These are phyloP conservation scores for Chouioia cunea DNA, from an alignment of 2,888 invertebrate genomes.

Conservation along the genomic window DNA sequence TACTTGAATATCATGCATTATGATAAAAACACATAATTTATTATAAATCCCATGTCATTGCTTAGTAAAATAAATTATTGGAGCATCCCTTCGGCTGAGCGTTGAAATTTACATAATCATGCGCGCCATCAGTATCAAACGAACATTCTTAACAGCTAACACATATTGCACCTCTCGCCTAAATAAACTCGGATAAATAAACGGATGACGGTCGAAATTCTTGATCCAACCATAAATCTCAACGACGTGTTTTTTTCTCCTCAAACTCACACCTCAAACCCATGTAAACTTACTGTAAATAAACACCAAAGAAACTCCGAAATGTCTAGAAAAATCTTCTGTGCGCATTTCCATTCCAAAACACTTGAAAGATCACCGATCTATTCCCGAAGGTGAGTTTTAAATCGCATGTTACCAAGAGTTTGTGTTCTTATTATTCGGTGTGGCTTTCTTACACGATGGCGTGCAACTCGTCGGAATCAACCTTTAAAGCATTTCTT, in stretches of 20 bases:
- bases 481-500: slow-evolving; percentile 6
- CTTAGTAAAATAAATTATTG: slow-evolving; percentile 7
- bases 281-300: neutral
- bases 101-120: slow-evolving; percentile 14
- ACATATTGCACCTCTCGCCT: slow-evolving; percentile 1
- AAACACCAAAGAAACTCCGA: slow-evolving; percentile 3
- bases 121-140: slow-evolving; percentile 9
- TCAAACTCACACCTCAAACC: neutral
- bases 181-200: slow-evolving; percentile 17
- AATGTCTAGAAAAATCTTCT: too few species aligned
- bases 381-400: slow-evolving; percentile 4
- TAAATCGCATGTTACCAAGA: slow-evolving; percentile 1
- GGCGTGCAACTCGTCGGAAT: neutral
- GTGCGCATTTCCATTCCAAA: slow-evolving; percentile 11
- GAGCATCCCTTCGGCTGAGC: slow-evolving; percentile 4
- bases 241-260: neutral
- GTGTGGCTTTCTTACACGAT: neutral
- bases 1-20: too few species aligned
- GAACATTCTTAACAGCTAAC: neutral
- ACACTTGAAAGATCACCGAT: slow-evolving; percentile 9
- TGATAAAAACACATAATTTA: too few species aligned
- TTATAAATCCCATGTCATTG: too few species aligned
- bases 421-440: slow-evolving; percentile 33
- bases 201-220: slow-evolving; percentile 8
- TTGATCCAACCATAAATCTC: slow-evolving; percentile 5